Percentiles rank a stretch among this genome's conserved stretches.
These are phyloP conservation scores for Hydriomena furcata DNA, from an alignment of 2,888 invertebrate species.

Conservation along the genomic window DNA sequence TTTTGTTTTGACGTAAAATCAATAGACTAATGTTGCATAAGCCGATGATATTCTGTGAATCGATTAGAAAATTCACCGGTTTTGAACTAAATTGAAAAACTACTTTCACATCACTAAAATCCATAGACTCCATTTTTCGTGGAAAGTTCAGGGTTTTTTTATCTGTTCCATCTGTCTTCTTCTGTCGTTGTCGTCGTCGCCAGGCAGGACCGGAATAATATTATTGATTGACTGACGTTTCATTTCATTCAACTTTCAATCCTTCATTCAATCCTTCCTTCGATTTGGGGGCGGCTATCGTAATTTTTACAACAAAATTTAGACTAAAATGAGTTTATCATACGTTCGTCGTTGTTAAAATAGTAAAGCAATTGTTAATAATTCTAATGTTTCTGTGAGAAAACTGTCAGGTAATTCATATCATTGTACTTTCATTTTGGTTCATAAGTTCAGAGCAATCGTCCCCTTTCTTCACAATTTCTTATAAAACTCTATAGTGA, in stretches of 20 bases:
- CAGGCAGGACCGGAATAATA: too few relatives aligned
- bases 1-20: conserved; percentile 17
- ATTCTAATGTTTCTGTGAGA: conserved; percentile 46
- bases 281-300: conserved; percentile 70
- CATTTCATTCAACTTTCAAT: conserved; percentile 31
- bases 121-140: too few relatives aligned
- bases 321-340: conserved; percentile 52
- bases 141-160: conserved; percentile 6
- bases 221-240: conserved; percentile 71
- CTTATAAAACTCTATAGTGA: too few relatives aligned
- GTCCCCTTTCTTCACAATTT: conserved; percentile 25
- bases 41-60: not conserved
- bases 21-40: not conserved
- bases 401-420: conserved; percentile 50
- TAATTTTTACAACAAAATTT: conserved; percentile 42
- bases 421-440: not conserved
- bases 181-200: too few relatives aligned
- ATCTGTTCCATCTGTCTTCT: too few relatives aligned
- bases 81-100: too few relatives aligned
- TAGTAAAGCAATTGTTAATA: conserved; percentile 27
- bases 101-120: not conserved
- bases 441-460: conserved; percentile 10
- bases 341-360: conserved; percentile 31
- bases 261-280: conserved; percentile 33
- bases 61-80: too few relatives aligned